Conservation (phyloP, 2,113 vertebrate genomes). For the Corythaeola cristata region DNA sequence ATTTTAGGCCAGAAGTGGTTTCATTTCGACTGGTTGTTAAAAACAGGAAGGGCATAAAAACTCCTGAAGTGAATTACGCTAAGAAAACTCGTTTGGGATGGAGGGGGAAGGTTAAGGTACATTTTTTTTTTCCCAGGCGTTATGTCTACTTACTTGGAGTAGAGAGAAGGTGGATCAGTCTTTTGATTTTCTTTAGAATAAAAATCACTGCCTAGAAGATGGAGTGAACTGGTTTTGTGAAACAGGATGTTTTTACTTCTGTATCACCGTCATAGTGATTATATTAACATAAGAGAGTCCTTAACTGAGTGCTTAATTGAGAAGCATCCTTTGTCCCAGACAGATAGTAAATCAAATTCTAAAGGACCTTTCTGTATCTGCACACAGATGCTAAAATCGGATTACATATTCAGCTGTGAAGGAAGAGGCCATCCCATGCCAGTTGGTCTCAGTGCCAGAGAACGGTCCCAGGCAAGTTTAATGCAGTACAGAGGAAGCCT, state of each 20-base stretch:
- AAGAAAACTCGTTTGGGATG: not conserved
- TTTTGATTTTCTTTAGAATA: not conserved
- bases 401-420: not conserved
- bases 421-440: not conserved
- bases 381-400: not conserved
- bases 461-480: not conserved
- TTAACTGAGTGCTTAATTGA: not conserved
- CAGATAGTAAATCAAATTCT: not conserved
- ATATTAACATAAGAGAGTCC: not conserved
- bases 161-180: not conserved
- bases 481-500: not conserved
- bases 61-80: not conserved
- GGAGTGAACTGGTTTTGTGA: not conserved
- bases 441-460: not conserved
- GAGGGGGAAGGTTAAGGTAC: not conserved
- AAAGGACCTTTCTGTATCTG: not conserved
- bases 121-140: not conserved
- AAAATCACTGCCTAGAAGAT: not conserved
- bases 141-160: not conserved
- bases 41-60: not conserved
- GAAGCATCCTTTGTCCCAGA: not conserved
- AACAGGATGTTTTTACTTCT: not conserved
- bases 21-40: not conserved
- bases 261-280: not conserved
- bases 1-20: constrained; percentile 17